Base-by-base conservation (phyloP, 2,888 invertebrate genomes). In the Eledona agricola region DNA sequence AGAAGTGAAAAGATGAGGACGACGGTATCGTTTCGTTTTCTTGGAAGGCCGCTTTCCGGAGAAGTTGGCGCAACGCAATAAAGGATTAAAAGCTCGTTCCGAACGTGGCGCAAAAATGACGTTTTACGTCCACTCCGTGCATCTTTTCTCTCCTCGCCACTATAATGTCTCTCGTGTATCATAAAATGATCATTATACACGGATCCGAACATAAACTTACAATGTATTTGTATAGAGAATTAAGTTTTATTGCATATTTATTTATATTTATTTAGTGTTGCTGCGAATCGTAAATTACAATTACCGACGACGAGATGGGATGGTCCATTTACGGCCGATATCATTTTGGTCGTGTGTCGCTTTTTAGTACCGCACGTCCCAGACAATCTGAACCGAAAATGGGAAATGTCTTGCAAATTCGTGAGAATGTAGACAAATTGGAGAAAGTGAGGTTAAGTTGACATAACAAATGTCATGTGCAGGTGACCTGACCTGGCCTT, bases 151-250 rank as follows among this genome's bases (percentile, higher is more conserved):
- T 42, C 37, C 31, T 38, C 38, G 16, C 53, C 37, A 54, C 47
- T 46, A 57, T 55, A 58, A 58, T 62, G 61, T 61, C 62, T 63
- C 63, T 59, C 59, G 55, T 58, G 56, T 60, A 56, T 57, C 63
- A 62, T 67, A 67, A 67, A 66, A 67, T 57, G 57, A 58, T 60
- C 64, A 65, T 67, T 65, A 65, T 65, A 62, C 63, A 63, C 63
- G 64, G 62, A 63, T 62, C 65, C 56, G 63, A 59, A 58, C 65
- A 62, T 67, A 64, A 67, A 67, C 62, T 59, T 67, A 67, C 67
- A 65, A 60, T 66, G 65, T 67, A 66, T 65, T 66, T 67, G 60
- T 65, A 66, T 65, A 64, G 66, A 59, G 62, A 64, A 66, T 66
- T 64, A 66, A 62, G 63, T 65, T 66, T 66, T 65, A 66, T 57